These are phyloP conservation scores for Mesoclemmys tuberculata DNA, from an alignment of 2,113 vertebrate genomes.

Conservation along the genomic window DNA sequence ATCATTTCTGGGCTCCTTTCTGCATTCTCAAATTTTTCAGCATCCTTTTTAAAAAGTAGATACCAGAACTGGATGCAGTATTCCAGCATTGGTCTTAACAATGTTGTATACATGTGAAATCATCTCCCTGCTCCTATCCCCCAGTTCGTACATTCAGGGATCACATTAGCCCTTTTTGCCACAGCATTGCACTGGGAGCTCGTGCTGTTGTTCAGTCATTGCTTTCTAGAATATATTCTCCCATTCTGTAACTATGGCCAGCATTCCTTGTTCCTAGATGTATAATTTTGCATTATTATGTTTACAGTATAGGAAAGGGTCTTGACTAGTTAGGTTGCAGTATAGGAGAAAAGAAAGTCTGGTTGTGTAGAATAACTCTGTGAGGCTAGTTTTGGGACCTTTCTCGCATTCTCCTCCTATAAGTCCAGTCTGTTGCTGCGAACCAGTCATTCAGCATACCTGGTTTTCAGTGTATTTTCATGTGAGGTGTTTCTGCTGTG, in stretches of 20 bases:
- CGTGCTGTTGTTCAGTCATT: not conserved
- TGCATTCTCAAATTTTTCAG: rapidly evolving
- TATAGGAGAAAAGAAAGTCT: not conserved
- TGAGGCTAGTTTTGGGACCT: not conserved
- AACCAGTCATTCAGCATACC: not conserved
- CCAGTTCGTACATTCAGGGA: not conserved
- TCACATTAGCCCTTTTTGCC: not conserved
- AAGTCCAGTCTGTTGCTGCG: not conserved
- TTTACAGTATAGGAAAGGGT: not conserved
- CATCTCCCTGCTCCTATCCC: too few relatives aligned
- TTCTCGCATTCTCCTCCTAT: not conserved
- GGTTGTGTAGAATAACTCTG: too few relatives aligned
- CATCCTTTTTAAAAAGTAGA: not conserved
- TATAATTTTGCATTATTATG: not conserved
- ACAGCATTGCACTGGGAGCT: too few relatives aligned
- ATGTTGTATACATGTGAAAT: not conserved
- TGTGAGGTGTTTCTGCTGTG: too few relatives aligned
- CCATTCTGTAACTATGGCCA: not conserved
- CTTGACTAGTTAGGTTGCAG: not conserved
- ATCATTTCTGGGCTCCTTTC: rapidly evolving
- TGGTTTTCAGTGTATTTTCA: not conserved
- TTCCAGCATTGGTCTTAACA: too few relatives aligned
- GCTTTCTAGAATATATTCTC: not conserved
- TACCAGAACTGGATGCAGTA: not conserved
- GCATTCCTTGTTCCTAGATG: not conserved